Evolutionary conservation across 2,113 vertebrate species (phyloP).

Genomic region (Argyrosomus japonicus): DNA sequence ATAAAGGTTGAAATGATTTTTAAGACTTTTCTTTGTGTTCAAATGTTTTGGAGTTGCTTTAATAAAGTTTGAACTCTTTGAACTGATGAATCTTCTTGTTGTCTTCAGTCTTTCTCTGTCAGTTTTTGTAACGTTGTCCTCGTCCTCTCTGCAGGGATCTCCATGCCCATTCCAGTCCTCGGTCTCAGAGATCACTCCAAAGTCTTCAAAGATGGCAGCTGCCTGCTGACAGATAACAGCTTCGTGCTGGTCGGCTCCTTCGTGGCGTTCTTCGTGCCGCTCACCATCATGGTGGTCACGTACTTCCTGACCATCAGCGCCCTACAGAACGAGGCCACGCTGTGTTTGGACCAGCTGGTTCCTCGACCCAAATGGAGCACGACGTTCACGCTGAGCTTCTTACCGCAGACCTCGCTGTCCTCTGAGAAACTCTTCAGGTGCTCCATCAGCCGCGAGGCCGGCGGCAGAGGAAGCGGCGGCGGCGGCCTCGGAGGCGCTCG

Average conservation of each 20-base stretch:
- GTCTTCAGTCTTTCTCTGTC: too few species aligned
- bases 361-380: slow-evolving; percentile 88
- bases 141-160: slow-evolving; percentile 83
- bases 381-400: slow-evolving; percentile 88
- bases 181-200: slow-evolving; percentile 92
- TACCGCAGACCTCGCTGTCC: slow-evolving; percentile 91
- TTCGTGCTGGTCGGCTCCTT: slow-evolving; percentile 96
- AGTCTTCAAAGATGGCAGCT: slow-evolving; percentile 92
- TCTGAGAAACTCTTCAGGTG: slow-evolving; percentile 92
- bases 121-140: too few species aligned
- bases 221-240: slow-evolving; percentile 90
- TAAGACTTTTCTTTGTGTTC: too few species aligned
- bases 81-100: too few species aligned
- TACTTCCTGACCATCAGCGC: slow-evolving; percentile 95
- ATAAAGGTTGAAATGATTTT: too few species aligned
- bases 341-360: slow-evolving; percentile 89
- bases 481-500: slow-evolving; percentile 22
- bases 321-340: slow-evolving; percentile 91
- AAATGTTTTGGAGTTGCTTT: too few species aligned
- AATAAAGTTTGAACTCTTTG: too few species aligned
- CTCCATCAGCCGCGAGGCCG: slow-evolving; percentile 86
- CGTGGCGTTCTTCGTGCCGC: slow-evolving; percentile 94
- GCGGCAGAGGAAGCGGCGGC: slow-evolving; percentile 39
- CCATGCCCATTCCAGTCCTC: slow-evolving; percentile 94
- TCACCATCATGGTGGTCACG: slow-evolving; percentile 96